A percentile compares a stretch with the other conserved stretches of the same genome.
phyloP scores from a whole-genome alignment of 1,140 invertebrate genomes.

The Palaemon carinicauda region DNA sequence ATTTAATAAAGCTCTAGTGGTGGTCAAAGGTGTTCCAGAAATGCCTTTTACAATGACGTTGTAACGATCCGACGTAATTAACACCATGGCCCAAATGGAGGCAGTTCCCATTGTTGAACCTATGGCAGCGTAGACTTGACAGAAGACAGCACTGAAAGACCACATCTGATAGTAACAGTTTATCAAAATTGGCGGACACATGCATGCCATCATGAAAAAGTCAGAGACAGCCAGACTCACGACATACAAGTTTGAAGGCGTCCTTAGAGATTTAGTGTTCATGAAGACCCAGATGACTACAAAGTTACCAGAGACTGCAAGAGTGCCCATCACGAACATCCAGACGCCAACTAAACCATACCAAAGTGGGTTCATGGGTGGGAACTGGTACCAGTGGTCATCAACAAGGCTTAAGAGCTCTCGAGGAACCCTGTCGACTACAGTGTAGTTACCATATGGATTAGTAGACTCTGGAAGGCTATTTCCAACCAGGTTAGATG shows the following conservation, averaged over 20 bases:
- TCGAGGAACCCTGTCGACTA: conserved; percentile 25
- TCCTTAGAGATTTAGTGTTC: conserved; percentile 78
- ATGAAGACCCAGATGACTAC: conserved; percentile 87
- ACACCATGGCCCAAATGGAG: conserved; percentile 61
- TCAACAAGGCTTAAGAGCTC: conserved; percentile 38
- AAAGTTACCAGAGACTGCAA: conserved; percentile 80
- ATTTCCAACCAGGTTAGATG: background rate
- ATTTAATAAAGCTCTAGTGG: background rate
- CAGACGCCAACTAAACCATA: conserved; percentile 80
- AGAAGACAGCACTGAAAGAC: conserved; percentile 75
- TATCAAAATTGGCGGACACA: conserved; percentile 83
- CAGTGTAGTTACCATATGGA: conserved; percentile 4
- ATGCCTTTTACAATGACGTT: conserved; percentile 42
- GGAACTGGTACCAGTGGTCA: conserved; percentile 72
- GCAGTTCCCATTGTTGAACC: conserved; percentile 66
- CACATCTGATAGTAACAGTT: conserved; percentile 67
- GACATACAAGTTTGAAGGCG: conserved; percentile 83
- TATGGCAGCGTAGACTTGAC: conserved; percentile 80
- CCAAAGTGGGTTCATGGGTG: conserved; percentile 81
- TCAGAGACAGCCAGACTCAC: conserved; percentile 87
- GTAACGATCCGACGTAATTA: conserved; percentile 62
- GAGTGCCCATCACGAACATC: conserved; percentile 77
- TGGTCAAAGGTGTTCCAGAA: background rate
- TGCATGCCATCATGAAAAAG: conserved; percentile 75
- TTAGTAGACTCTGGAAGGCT: background rate